A percentile compares a stretch with the other conserved stretches of the same genome.
These are phyloP conservation scores for Neocrepidodera transversa DNA, from an alignment of 2,888 invertebrate genomes.

Conservation along the genomic window DNA sequence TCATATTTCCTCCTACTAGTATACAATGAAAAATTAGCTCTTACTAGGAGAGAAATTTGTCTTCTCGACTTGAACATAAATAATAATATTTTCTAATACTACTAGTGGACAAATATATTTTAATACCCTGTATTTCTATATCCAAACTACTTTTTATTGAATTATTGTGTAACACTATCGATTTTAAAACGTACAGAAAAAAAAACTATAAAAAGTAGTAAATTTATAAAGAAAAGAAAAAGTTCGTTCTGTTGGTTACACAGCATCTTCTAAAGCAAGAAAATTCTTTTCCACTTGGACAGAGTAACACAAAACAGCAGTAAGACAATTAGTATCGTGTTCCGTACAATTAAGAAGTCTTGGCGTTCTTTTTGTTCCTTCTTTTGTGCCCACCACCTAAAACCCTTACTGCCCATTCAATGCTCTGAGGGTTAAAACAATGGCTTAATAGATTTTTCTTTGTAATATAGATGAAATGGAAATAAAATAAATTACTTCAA, in stretches of 20 bases:
- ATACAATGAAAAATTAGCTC: too few species aligned
- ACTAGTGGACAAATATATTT: too few species aligned
- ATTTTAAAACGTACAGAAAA: neutral
- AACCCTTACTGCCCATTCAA: slow-evolving; percentile 17
- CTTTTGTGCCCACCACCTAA: slow-evolving; percentile 29
- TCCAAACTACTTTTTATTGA: too few species aligned
- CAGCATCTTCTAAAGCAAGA: slow-evolving; percentile 27
- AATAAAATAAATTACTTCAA: too few species aligned
- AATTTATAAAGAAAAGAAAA: slow-evolving; percentile 31
- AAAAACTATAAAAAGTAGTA: neutral
- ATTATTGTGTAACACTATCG: neutral
- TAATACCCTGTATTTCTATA: too few species aligned
- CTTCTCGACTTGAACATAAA: too few species aligned
- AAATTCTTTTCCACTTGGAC: slow-evolving; percentile 55
- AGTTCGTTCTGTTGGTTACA: slow-evolving; percentile 28
- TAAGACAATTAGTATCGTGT: slow-evolving; percentile 61
- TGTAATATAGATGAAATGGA: too few species aligned
- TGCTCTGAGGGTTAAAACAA: slow-evolving; percentile 10
- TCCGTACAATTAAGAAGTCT: slow-evolving; percentile 59
- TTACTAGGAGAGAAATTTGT: too few species aligned
- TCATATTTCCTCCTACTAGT: too few species aligned
- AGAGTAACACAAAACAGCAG: slow-evolving; percentile 57
- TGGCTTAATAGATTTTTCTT: neutral
- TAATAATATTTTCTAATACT: too few species aligned
- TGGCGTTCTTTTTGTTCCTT: slow-evolving; percentile 50